Evolutionary conservation across 2,888 invertebrate species (phyloP).

Genomic region (Sphaerophoria taeniata): DNA sequence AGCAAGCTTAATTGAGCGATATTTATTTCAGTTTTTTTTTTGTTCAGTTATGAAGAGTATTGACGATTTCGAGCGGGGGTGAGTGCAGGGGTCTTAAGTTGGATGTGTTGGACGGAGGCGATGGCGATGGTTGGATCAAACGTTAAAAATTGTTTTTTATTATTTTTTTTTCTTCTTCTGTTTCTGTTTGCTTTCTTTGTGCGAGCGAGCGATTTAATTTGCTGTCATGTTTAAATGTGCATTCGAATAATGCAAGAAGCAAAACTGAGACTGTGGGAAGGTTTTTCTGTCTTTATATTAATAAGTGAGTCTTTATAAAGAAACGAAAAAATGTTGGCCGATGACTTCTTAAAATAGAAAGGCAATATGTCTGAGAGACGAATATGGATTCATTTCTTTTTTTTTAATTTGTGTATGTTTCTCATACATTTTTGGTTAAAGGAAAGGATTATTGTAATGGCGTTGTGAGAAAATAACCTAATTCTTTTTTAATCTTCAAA

Average conservation of each 20-base stretch:
- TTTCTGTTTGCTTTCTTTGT: background rate
- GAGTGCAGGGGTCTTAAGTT: background rate
- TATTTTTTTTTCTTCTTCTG: conserved; percentile 8
- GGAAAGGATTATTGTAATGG: too few relatives aligned
- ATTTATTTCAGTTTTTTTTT: conserved; percentile 31
- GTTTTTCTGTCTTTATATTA: conserved; percentile 35
- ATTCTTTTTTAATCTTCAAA: too few relatives aligned
- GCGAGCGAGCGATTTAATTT: conserved; percentile 50
- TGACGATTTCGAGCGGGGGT: background rate
- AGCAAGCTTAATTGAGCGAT: conserved; percentile 67
- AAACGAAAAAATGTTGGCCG: conserved; percentile 41
- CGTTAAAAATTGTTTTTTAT: conserved; percentile 25
- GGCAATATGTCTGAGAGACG: conserved; percentile 20
- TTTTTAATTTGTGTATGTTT: background rate
- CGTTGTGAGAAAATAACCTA: too few relatives aligned
- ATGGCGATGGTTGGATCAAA: conserved; percentile 26
- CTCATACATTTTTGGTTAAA: background rate
- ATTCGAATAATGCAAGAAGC: conserved; percentile 51
- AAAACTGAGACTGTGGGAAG: conserved; percentile 13
- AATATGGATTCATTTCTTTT: background rate
- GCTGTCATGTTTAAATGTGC: conserved; percentile 65
- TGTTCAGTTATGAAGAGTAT: background rate
- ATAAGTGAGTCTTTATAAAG: conserved; percentile 28
- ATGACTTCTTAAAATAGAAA: conserved; percentile 55
- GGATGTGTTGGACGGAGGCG: background rate